Evolutionary conservation across 2,888 invertebrate genomes (phyloP), one percentile per base, ranked within the genome.

Genomic region (Byasa hedistus): DNA sequence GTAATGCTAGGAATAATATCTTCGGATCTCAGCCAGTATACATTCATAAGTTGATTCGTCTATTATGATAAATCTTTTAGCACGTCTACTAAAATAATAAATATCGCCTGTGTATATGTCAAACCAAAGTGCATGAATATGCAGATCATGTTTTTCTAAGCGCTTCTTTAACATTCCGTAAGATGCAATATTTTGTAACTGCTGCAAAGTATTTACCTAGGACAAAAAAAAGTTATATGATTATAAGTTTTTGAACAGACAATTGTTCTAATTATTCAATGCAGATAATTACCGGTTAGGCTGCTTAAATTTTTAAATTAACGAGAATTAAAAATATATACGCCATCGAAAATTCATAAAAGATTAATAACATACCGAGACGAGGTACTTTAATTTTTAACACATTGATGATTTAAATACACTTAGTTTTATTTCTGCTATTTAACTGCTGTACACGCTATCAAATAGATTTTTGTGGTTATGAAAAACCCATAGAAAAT

Each of bases 101-200:
- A 99, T 96, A 84, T 98, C 98, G 0, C 98, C 99, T 0, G 98
- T 97, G 82, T 98, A 98, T 82, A 99, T 97, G 83, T 99, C 99
- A 83, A 99, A 98, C 99, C 99, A 99, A 52, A 99, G 90, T 0
- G 98, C 99, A 79, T 98, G 98, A 72, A 98, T 96, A 77, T 97
- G 96, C 55, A 98, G 92, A 80, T 97, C 94, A 75, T 97, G 95
- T 56, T 93, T 94, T 81, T 96, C 95, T 21, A 98, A 89, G 1
- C 97, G 94, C 70, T 94, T 94, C 78, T 96, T 96, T 51, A 98
- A 88, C 89, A 98, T 98, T 54, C 97, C 96, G 81, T 98, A 98
- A 19, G 97, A 98, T 3, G 98, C 96, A 58, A 98, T 94, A 83
- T 98, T 98, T 83, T 98, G 97, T 71, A 98, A 87, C 85, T 98